Evolutionary conservation across 2,797 vertebrate species (phyloP).

Genomic region (Acipenser oxyrinchus): DNA sequence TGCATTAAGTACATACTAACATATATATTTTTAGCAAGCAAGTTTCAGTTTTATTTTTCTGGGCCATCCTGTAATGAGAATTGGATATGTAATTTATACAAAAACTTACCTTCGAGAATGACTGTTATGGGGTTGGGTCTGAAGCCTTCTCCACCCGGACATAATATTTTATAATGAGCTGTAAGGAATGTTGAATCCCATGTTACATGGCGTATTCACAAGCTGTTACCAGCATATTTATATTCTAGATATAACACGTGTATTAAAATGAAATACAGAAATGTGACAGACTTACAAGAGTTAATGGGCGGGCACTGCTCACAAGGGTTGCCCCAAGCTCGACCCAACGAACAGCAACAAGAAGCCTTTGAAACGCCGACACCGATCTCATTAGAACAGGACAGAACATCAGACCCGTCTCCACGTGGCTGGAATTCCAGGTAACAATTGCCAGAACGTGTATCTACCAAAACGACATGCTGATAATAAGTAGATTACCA

Average conservation of each 20-base stretch:
- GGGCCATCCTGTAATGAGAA: too few relatives aligned
- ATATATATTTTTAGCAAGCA: too few relatives aligned
- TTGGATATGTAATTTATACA: too few relatives aligned
- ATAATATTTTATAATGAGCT: constrained; percentile 89
- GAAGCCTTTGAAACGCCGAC: constrained; percentile 92
- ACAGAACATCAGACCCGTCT: constrained; percentile 75
- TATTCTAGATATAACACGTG: too few relatives aligned
- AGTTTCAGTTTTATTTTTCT: too few relatives aligned
- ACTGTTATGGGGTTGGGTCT: constrained; percentile 96
- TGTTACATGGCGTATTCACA: too few relatives aligned
- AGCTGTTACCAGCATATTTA: too few relatives aligned
- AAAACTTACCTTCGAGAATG: constrained; percentile 81
- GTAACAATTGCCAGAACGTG: constrained; percentile 86
- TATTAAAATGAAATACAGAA: too few relatives aligned
- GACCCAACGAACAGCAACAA: constrained; percentile 88
- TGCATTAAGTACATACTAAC: too few relatives aligned
- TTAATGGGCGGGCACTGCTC: constrained; percentile 82
- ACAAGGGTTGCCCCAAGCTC: constrained; percentile 89
- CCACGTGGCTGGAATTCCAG: constrained; percentile 77
- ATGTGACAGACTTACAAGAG: constrained; percentile 71
- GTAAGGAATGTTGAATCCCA: constrained; percentile 22
- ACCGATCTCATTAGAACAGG: constrained; percentile 91
- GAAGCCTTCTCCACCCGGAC: constrained; percentile 96
- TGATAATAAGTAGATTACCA: too few relatives aligned
- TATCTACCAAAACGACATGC: constrained; percentile 58